Evolutionary conservation across 1,140 invertebrate species (phyloP).

Genomic region (Grapholita molesta): DNA sequence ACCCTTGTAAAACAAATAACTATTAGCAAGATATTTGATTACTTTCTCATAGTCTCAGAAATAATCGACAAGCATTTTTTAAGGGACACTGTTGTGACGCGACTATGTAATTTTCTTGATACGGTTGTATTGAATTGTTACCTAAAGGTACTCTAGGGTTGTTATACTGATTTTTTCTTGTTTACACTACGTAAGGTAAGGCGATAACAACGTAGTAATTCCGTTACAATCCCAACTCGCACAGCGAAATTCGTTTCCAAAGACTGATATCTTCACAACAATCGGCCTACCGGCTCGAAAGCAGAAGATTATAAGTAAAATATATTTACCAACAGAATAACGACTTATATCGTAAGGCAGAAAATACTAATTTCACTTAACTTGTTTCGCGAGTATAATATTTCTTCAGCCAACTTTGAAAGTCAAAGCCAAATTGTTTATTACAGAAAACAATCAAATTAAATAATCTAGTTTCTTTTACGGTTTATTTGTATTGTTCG

Average conservation of each 20-base stretch:
- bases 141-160: too few relatives aligned
- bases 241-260: background rate
- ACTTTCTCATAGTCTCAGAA: too few relatives aligned
- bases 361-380: background rate
- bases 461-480: conserved; percentile 5
- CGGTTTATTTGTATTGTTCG: background rate
- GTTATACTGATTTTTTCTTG: too few relatives aligned
- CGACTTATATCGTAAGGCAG: background rate
- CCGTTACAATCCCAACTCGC: background rate
- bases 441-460: background rate
- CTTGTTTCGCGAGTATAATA: background rate
- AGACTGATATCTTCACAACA: background rate
- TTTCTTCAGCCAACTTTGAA: background rate
- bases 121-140: too few relatives aligned
- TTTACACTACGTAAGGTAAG: too few relatives aligned
- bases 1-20: too few relatives aligned
- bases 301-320: background rate
- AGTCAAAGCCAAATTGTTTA: conserved; percentile 5
- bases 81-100: too few relatives aligned
- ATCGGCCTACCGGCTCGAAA: background rate
- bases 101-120: too few relatives aligned
- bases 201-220: background rate
- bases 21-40: too few relatives aligned
- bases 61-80: too few relatives aligned
- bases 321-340: background rate